Base-by-base conservation (phyloP, 2,113 vertebrate genomes). In the Leucopsar rothschildi region DNA sequence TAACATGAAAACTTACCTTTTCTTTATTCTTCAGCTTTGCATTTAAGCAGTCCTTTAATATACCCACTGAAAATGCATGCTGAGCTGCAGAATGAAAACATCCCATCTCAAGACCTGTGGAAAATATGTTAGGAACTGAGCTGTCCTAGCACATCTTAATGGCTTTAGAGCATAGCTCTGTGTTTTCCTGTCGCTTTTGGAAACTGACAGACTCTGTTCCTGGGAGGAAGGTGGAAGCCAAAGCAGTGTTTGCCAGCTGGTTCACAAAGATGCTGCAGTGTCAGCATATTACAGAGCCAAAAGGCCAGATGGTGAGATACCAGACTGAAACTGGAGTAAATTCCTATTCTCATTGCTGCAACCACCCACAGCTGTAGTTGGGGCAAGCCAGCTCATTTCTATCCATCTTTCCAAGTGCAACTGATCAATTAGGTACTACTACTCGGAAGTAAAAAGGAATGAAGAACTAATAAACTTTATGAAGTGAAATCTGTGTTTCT, bases 261-360 rank as follows among this genome's bases (percentile, higher is more conserved):
- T 93, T 96, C 86, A 82, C 47, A 86, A 56, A 60, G 75, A 96
- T 78, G 57, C 73, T 66, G 55, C 78, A 70, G 17, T 68, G 73
- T 97, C 95, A 96, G 92, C 80, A 83, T 66, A 45, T 56, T 42
- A 31, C 71, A 77, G 40, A 90, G 81, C 92, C 95, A 96, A 92
- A 90, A 66, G 79, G 52, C 90, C 97, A 97, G 96, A 96, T 96
- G 95, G 95, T 89, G 42, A 49, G 59, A 87, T 55, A 93, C 27
- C 56, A 73, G 75, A 79, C 27, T 24, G 45, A 68, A 82, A 47
- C 63, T 61, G 55, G 16, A 83, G 59, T 9, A 61, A 69, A 56
- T 95, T 94, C 53, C 44, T 50, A 12, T 72, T 93, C 71, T 95
- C 63, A 40, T 49, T 1, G 3, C 68, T 89, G 60, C 40, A 70